These are phyloP conservation scores for Matsumurasca onukii DNA, from an alignment of 1,140 invertebrate genomes.

Conservation along the genomic window DNA sequence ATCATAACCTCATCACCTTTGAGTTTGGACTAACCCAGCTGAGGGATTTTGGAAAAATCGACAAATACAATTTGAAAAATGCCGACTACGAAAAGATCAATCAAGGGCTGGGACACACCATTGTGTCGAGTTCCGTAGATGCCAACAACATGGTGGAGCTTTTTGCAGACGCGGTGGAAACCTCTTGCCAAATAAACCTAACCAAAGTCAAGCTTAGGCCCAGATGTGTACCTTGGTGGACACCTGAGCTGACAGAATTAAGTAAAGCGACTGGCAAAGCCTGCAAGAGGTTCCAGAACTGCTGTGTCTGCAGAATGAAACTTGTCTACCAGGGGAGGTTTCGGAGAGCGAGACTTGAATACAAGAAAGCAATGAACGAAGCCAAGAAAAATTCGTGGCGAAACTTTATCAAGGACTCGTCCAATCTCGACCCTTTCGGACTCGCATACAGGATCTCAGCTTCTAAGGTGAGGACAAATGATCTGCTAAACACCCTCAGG, in stretches of 20 bases:
- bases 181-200: no score
- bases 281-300: background rate
- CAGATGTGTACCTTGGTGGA: background rate
- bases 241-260: background rate
- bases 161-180: no score
- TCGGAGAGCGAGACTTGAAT: background rate
- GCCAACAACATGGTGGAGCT: no score
- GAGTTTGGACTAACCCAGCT: background rate
- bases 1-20: background rate
- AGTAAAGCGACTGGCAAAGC: no score
- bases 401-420: background rate
- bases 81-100: background rate
- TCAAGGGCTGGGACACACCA: no score
- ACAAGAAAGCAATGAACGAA: background rate
- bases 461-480: background rate
- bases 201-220: background rate
- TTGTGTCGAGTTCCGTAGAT: no score
- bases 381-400: background rate
- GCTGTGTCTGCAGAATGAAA: background rate
- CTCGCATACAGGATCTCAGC: background rate
- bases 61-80: background rate
- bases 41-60: background rate
- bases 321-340: background rate
- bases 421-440: background rate
- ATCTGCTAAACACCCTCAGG: background rate